Evolutionary conservation across 2,888 invertebrate genomes (phyloP).

Genomic region (Prosopocoilus inquinatus): DNA sequence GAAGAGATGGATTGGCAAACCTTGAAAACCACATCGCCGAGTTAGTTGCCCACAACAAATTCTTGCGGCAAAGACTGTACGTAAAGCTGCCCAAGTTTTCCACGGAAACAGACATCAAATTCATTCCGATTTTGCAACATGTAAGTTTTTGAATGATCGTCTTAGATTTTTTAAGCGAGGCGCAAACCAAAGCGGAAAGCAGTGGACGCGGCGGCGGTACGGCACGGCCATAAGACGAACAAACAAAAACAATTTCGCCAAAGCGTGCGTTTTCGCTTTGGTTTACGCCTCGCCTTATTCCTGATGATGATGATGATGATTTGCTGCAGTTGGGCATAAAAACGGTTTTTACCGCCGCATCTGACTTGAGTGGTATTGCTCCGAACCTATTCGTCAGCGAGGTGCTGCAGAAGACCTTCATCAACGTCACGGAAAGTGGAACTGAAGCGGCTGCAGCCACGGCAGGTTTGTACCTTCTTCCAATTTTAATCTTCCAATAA

Average conservation of each 20-base stretch:
- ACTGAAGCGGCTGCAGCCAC: slow-evolving; percentile 48
- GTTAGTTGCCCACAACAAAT: slow-evolving; percentile 18
- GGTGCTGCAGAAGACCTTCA: slow-evolving; percentile 45
- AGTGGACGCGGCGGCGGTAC: too few species aligned
- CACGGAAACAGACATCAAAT: slow-evolving; percentile 42
- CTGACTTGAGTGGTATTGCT: slow-evolving; percentile 38
- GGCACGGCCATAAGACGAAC: too few species aligned
- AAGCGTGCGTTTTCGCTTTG: too few species aligned
- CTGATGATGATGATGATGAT: too few species aligned
- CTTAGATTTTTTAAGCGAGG: too few species aligned
- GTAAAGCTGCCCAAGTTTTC: slow-evolving; percentile 31
- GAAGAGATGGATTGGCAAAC: slow-evolving; percentile 19
- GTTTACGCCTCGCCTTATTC: too few species aligned
- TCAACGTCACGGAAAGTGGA: slow-evolving; percentile 44
- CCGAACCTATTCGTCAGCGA: slow-evolving; percentile 34
- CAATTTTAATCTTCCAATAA: background rate
- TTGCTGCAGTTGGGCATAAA: slow-evolving; percentile 30
- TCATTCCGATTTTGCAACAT: slow-evolving; percentile 57
- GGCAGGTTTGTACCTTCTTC: slow-evolving; percentile 32
- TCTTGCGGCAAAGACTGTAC: slow-evolving; percentile 15
- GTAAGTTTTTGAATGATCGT: slow-evolving; percentile 51
- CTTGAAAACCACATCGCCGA: slow-evolving; percentile 22
- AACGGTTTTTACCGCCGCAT: slow-evolving; percentile 20
- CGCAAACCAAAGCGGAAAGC: too few species aligned
- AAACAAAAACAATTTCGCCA: too few species aligned